Percentiles rank a stretch among this genome's conserved stretches.
phyloP scores from a whole-genome alignment of 2,797 vertebrate species.

The Peromyscus nudipes region DNA sequence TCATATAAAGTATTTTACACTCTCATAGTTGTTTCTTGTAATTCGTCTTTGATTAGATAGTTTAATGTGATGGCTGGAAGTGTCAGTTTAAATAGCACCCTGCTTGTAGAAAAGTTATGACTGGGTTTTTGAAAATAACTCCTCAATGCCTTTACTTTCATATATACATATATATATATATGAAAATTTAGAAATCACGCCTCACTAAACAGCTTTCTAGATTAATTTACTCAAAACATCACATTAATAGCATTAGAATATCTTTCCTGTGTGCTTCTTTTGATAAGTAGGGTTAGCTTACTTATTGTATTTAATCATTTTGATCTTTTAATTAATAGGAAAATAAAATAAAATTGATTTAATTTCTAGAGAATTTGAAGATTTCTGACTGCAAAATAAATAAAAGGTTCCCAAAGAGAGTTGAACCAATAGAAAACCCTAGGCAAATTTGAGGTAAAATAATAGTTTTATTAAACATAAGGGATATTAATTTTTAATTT shows the following conservation, averaged over 20 bases:
- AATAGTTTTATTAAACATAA: neutral
- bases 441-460: neutral
- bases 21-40: neutral
- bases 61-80: neutral
- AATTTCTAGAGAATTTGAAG: neutral
- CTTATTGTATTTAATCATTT: neutral
- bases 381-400: neutral
- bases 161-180: neutral
- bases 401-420: neutral
- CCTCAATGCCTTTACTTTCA: neutral
- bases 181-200: neutral
- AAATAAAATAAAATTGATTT: neutral
- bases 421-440: neutral
- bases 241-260: neutral
- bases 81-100: neutral
- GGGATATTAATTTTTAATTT: neutral
- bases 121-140: neutral
- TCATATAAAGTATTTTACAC: constrained; percentile 32
- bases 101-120: neutral
- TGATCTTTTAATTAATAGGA: neutral
- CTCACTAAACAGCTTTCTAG: neutral
- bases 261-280: neutral
- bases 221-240: neutral
- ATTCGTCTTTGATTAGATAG: neutral
- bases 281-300: neutral